Conservation (phyloP, 1,140 invertebrate species). For the Cotesia glomerata region DNA sequence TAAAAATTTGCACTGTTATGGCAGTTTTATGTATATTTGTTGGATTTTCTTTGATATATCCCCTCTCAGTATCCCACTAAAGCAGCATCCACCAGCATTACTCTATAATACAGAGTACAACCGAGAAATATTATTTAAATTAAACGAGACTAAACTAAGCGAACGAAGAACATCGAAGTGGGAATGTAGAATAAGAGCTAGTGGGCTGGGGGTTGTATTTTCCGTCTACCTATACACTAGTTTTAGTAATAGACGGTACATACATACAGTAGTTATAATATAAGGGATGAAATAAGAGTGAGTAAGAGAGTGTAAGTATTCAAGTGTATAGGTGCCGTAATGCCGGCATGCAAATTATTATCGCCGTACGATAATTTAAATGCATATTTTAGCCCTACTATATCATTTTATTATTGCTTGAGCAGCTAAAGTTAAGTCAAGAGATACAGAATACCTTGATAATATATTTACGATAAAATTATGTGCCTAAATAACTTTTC, state of each 20-base stretch:
- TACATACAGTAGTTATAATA: slow-evolving; percentile 2
- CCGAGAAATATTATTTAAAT: slow-evolving; percentile 65
- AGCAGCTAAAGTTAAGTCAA: slow-evolving; percentile 59
- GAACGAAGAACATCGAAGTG: slow-evolving; percentile 58
- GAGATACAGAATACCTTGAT: slow-evolving; percentile 13
- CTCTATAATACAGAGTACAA: slow-evolving; percentile 19
- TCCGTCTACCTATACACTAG: too few relatives aligned
- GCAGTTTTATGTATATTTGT: slow-evolving; percentile 66
- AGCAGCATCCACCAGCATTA: background rate
- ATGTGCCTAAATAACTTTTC: too few relatives aligned
- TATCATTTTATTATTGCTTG: slow-evolving; percentile 65
- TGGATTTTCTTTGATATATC: slow-evolving; percentile 1
- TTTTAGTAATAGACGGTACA: too few relatives aligned
- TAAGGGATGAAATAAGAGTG: slow-evolving; percentile 16
- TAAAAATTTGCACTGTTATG: slow-evolving; percentile 66
- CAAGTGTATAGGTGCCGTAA: slow-evolving; percentile 36
- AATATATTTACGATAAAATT: too few relatives aligned
- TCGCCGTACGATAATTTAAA: slow-evolving; percentile 65
- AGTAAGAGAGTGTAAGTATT: slow-evolving; percentile 21
- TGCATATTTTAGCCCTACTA: slow-evolving; percentile 64
- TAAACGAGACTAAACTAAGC: slow-evolving; percentile 65
- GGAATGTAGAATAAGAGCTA: slow-evolving; percentile 12
- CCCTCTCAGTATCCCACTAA: background rate
- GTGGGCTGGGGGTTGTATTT: slow-evolving; percentile 3
- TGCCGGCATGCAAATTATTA: slow-evolving; percentile 65